Evolutionary conservation across 1,140 invertebrate species (phyloP).

Genomic region (Bombus fervidus): DNA sequence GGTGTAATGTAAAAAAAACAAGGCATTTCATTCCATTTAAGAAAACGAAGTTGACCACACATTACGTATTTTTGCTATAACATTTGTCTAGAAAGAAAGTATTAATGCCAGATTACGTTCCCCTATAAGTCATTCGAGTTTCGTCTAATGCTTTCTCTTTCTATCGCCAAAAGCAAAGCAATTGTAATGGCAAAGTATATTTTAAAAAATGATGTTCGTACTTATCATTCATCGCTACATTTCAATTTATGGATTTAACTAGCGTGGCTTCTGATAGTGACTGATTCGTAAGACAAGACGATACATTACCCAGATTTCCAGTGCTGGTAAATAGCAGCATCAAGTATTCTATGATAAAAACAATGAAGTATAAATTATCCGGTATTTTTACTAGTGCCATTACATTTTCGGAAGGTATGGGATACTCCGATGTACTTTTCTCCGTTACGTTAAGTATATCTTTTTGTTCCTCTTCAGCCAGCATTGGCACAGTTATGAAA

Average conservation of each 20-base stretch:
- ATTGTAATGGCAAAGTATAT: too few species aligned
- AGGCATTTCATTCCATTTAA: too few species aligned
- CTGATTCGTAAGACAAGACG: too few species aligned
- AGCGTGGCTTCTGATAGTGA: background rate
- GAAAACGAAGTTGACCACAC: too few species aligned
- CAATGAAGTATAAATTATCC: background rate
- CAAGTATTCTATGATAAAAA: background rate
- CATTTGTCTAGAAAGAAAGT: too few species aligned
- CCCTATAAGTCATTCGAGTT: too few species aligned
- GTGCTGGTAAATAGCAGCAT: background rate
- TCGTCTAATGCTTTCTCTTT: too few species aligned
- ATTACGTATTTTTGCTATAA: background rate
- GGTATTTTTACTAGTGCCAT: constrained; percentile 4
- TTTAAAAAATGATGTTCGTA: too few species aligned
- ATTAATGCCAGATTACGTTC: too few species aligned
- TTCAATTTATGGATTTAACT: background rate
- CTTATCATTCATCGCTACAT: too few species aligned
- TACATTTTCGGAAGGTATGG: constrained; percentile 20
- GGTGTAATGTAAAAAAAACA: too few species aligned
- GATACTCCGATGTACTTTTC: background rate
- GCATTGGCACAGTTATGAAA: constrained; percentile 19
- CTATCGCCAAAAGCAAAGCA: too few species aligned
- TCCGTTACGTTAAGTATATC: background rate
- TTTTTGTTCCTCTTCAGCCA: background rate
- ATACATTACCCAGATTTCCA: constrained; percentile 49